phyloP scores from a whole-genome alignment of 2,113 vertebrate genomes.

The Copsychus sechellarum region DNA sequence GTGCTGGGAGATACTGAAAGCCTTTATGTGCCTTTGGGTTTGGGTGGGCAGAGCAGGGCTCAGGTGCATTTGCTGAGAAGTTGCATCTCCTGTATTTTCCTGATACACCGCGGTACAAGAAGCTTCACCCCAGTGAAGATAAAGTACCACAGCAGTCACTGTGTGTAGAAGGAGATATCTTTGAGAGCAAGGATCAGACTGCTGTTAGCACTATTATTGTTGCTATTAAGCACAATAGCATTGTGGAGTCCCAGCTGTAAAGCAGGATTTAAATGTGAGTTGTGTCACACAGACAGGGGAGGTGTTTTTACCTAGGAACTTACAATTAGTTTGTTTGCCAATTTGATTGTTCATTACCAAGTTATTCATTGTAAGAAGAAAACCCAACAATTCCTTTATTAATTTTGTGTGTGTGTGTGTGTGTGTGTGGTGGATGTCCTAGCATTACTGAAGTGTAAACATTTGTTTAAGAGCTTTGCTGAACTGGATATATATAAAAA shows the following conservation, averaged over 20 bases:
- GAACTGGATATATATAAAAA: background rate
- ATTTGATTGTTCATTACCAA: background rate
- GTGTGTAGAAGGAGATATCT: background rate
- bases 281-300: background rate
- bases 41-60: background rate
- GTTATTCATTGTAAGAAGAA: background rate
- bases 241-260: background rate
- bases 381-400: background rate
- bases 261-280: background rate
- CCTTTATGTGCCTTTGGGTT: background rate
- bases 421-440: background rate
- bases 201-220: background rate
- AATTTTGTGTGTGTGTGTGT: background rate
- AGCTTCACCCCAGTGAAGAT: background rate
- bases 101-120: background rate
- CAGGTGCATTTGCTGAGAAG: background rate
- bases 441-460: background rate
- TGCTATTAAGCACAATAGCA: background rate
- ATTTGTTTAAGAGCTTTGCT: background rate
- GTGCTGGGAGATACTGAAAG: background rate
- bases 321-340: background rate
- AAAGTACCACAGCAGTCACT: background rate
- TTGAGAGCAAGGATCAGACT: background rate
- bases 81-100: background rate
- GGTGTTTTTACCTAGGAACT: background rate